Evolutionary conservation across 1,140 invertebrate genomes (phyloP), one percentile per base, ranked within the genome.

Genomic region (Diorhabda sublineata): DNA sequence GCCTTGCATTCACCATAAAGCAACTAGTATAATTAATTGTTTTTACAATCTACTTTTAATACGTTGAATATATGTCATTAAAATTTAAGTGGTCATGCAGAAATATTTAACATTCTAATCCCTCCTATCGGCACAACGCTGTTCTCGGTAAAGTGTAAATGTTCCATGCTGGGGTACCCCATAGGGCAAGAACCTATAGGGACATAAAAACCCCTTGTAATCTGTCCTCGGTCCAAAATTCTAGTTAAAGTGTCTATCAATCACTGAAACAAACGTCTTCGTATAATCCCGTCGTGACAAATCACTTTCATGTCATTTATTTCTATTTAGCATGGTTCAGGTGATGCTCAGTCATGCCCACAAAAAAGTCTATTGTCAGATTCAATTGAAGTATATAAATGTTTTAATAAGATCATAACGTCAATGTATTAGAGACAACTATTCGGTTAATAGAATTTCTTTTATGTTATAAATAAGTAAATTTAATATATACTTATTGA

Each of bases 271-370:
- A 52, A 52, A 52, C 47, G 47, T 52, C 47, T 52, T 52, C 6
- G 47, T 52, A 8, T 52, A 52, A 52, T 52, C 47, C 6, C n/a
- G n/a, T 52, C 47, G n/a, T 52, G 47, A 52, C 47, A 52, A 52
- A 52, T 52, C 47, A 52, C 47, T 52, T 52, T 52, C n/a, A 52
- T 52, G 47, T 52, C 47, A 52, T 52, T 52, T 52, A 52, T 52
- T 52, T 52, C 47, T 52, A 52, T 52, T 52, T 52, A 52, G 47
- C n/a, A 52, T 52, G 47, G 47, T 52, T 52, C 47, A 52, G 47
- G 47, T 52, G 47, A 52, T 52, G 47, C 47, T 52, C 47, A 52
- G 47, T 52, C 47, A 52, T 52, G 47, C 47, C 47, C 6, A 52
- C 47, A 52, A 52, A 52, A 26, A 52, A n/a, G 47, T 3, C 47